phyloP scores from a whole-genome alignment of 2,888 invertebrate genomes.

The Adelognathus sp. region DNA sequence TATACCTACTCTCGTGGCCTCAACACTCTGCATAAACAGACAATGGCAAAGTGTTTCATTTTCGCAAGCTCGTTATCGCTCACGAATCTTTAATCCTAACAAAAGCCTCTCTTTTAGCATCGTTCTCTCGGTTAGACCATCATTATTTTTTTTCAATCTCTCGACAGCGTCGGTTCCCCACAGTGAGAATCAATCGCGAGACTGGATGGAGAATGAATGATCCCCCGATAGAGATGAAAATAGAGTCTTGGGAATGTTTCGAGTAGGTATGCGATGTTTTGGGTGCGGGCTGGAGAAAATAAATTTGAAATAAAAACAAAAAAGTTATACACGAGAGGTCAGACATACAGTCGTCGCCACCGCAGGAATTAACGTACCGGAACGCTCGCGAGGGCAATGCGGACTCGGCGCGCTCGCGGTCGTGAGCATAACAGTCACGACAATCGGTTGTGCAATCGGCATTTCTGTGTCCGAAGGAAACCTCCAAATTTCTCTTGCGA shows the following conservation, averaged over 20 bases:
- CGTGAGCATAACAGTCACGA: constrained; percentile 48
- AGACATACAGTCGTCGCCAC: neutral
- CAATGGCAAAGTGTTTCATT: constrained; percentile 44
- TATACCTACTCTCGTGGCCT: no score
- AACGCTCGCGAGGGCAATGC: constrained; percentile 22
- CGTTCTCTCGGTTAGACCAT: neutral
- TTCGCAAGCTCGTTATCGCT: constrained; percentile 43
- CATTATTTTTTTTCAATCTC: neutral
- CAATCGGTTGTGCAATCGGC: constrained; percentile 45
- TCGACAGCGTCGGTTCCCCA: neutral
- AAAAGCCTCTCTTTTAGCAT: neutral
- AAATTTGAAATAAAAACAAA: neutral
- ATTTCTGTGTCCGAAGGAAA: constrained; percentile 4
- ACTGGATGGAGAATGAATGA: neutral
- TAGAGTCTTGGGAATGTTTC: neutral
- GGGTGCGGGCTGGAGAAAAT: neutral
- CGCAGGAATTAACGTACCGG: constrained; percentile 47
- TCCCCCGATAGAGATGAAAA: neutral
- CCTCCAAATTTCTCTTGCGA: constrained; percentile 42
- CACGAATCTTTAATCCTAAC: neutral
- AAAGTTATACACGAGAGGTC: neutral
- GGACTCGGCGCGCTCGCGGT: constrained; percentile 19
- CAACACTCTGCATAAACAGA: no score
- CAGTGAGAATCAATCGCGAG: neutral
- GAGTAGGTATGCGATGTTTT: no score